These are phyloP conservation scores for Artemisiospiza belli DNA, from an alignment of 2,113 vertebrate species.

Conservation along the genomic window DNA sequence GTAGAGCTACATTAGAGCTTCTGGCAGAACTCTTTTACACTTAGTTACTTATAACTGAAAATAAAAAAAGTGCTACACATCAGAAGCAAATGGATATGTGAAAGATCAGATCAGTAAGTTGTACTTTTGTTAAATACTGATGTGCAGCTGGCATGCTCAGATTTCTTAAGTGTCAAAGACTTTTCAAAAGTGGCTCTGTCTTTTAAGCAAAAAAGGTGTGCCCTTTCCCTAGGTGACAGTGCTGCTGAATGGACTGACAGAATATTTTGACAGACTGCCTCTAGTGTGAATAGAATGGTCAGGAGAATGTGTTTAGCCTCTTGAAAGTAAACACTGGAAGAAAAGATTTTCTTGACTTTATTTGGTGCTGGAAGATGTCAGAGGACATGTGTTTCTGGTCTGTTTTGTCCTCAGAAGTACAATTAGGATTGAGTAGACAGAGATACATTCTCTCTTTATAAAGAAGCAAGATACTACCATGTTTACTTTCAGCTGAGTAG, in stretches of 20 bases:
- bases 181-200: background rate
- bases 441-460: background rate
- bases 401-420: background rate
- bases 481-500: background rate
- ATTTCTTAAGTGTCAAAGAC: background rate
- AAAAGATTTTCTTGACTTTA: background rate
- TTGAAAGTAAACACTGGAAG: background rate
- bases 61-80: fast-evolving
- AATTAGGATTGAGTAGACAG: background rate
- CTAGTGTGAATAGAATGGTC: background rate
- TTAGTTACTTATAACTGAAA: background rate
- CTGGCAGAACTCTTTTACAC: background rate
- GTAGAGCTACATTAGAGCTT: background rate
- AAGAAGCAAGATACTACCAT: background rate
- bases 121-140: background rate
- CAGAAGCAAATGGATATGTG: background rate
- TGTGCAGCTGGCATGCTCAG: background rate
- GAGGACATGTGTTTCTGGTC: background rate
- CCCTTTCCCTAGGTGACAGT: background rate
- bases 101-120: background rate
- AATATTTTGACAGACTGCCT: background rate
- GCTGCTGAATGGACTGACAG: background rate
- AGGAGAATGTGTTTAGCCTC: background rate
- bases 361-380: background rate
- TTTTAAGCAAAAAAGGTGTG: background rate